A percentile compares a stretch with the other conserved stretches of the same genome.
Evolutionary conservation across 2,113 vertebrate genomes (phyloP).

Genomic region (Cyanoderma ruficeps): DNA sequence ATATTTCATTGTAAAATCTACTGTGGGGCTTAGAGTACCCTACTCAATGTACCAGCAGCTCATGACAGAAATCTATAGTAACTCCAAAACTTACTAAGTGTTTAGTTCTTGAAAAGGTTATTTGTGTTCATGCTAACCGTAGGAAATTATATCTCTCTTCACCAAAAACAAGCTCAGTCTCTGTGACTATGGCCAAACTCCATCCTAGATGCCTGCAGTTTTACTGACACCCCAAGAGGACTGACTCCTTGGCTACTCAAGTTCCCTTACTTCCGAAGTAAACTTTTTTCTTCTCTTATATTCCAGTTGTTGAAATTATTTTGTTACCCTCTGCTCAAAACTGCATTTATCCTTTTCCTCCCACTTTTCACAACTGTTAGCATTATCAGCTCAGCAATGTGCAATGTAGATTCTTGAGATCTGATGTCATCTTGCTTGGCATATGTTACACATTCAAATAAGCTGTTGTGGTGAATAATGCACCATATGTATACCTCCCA

Average conservation of each 20-base stretch:
- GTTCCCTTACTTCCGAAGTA: background rate
- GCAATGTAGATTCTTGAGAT: constrained; percentile 36
- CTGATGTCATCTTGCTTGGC: constrained; percentile 42
- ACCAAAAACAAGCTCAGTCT: background rate
- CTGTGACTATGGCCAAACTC: background rate
- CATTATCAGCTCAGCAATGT: constrained; percentile 38
- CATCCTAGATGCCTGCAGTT: background rate
- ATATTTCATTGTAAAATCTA: background rate
- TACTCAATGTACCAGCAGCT: background rate
- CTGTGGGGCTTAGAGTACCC: background rate
- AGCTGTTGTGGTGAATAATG: constrained; percentile 53
- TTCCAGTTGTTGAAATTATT: constrained; percentile 39
- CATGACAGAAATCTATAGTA: background rate
- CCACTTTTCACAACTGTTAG: constrained; percentile 55
- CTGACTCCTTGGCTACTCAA: background rate
- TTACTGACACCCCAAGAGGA: background rate
- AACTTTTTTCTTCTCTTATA: constrained; percentile 7
- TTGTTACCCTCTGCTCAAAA: constrained; percentile 8
- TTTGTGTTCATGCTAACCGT: background rate
- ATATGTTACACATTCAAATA: constrained; percentile 60
- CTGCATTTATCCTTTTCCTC: constrained; percentile 38
- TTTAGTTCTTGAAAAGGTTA: background rate
- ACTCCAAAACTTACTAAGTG: background rate
- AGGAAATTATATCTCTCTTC: background rate
- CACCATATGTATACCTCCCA: constrained; percentile 27